These are phyloP conservation scores for Myotis myotis DNA, from an alignment of 2,797 vertebrate genomes.

Conservation along the genomic window DNA sequence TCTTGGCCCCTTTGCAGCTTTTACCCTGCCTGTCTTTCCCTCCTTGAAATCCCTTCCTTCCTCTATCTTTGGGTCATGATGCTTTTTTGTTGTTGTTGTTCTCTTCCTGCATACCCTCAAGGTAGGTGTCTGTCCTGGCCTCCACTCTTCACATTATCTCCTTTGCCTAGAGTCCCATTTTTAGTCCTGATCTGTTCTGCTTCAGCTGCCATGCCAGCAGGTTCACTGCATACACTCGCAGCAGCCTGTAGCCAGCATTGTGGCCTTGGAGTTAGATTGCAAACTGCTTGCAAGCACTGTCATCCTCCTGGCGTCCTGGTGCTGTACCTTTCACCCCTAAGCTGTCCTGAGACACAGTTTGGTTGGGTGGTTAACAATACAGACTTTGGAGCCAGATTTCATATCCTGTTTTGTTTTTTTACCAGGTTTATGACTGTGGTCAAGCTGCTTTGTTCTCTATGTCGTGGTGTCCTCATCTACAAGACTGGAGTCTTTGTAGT, in stretches of 20 bases:
- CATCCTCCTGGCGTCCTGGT: background rate
- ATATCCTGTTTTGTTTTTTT: background rate
- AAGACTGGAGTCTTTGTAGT: background rate
- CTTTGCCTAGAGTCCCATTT: background rate
- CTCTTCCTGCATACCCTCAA: background rate
- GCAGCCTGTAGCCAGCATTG: background rate
- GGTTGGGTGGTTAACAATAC: background rate
- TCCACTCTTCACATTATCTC: background rate
- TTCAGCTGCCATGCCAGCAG: background rate
- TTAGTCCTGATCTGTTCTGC: background rate
- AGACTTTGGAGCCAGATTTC: background rate
- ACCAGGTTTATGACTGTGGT: background rate
- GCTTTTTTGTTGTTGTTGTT: background rate
- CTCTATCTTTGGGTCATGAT: background rate
- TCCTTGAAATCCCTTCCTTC: background rate
- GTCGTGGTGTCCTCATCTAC: background rate
- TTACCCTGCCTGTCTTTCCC: background rate
- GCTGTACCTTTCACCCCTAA: background rate
- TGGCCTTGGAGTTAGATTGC: background rate
- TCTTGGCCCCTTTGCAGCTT: background rate
- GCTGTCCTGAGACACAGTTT: background rate
- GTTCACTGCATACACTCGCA: background rate
- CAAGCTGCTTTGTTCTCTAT: background rate
- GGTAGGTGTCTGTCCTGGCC: background rate
- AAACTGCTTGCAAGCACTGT: background rate